Evolutionary conservation across 1,140 invertebrate genomes (phyloP).

Genomic region (Thalassaphorura encarpata): DNA sequence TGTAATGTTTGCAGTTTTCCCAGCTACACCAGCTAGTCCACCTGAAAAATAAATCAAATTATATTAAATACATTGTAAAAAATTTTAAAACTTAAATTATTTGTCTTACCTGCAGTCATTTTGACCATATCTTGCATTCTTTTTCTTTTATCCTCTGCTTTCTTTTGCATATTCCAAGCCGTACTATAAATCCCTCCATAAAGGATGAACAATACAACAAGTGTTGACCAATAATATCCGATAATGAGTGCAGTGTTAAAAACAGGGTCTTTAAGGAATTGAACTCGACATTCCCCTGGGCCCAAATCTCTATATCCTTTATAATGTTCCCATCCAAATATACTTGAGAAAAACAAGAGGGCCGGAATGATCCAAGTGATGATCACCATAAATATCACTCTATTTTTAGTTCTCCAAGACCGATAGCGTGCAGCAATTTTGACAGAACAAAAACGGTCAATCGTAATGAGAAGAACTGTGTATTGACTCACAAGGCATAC

Average conservation of each 20-base stretch:
- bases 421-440: slow-evolving; percentile 97
- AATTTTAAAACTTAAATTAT: slow-evolving; percentile 31
- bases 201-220: slow-evolving; percentile 83
- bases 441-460: slow-evolving; percentile 97
- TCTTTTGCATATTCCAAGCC: slow-evolving; percentile 95
- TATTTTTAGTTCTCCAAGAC: slow-evolving; percentile 89
- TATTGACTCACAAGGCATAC: slow-evolving; percentile 98
- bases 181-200: slow-evolving; percentile 98
- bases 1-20: slow-evolving; percentile 71
- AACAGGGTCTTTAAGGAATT: slow-evolving; percentile 94
- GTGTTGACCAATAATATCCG: slow-evolving; percentile 94
- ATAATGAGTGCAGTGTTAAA: slow-evolving; percentile 98
- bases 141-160: slow-evolving; percentile 86
- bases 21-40: slow-evolving; percentile 76
- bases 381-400: slow-evolving; percentile 71
- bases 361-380: slow-evolving; percentile 98
- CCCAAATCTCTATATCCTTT: slow-evolving; percentile 78
- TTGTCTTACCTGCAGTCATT: slow-evolving; percentile 70
- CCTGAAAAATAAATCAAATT: too few relatives aligned
- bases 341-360: slow-evolving; percentile 92
- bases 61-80: slow-evolving; percentile 62
- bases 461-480: slow-evolving; percentile 95
- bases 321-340: slow-evolving; percentile 98
- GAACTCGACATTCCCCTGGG: slow-evolving; percentile 87
- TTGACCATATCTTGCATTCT: slow-evolving; percentile 92